phyloP scores from a whole-genome alignment of 2,888 invertebrate species.

The Hetaerina titia region DNA sequence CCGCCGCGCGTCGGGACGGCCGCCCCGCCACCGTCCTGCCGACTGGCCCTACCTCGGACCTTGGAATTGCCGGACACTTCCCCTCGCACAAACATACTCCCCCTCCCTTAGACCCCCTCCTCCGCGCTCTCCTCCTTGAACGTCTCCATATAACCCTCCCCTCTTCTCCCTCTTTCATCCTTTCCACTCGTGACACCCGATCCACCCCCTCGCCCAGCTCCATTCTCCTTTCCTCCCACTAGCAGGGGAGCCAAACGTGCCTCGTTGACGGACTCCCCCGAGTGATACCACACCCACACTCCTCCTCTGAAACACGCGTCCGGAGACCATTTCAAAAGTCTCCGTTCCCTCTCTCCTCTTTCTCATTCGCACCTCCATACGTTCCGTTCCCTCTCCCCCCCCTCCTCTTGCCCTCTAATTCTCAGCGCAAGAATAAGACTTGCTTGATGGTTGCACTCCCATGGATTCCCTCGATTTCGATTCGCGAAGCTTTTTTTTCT shows the following conservation, averaged over 20 bases:
- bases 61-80: conserved; percentile 41
- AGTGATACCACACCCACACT: background rate
- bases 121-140: background rate
- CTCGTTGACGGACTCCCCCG: background rate
- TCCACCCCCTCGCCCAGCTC: background rate
- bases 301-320: too few relatives aligned
- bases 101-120: background rate
- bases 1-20: background rate
- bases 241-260: background rate
- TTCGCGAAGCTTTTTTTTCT: too few relatives aligned
- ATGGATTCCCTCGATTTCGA: too few relatives aligned
- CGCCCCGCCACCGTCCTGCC: background rate
- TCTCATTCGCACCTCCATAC: background rate
- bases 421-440: too few relatives aligned
- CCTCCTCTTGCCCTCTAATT: background rate
- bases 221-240: background rate
- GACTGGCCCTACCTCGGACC: conserved; percentile 2
- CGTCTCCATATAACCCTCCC: background rate
- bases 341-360: background rate
- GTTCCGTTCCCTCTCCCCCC: background rate
- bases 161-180: background rate
- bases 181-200: too few relatives aligned
- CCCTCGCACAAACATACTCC: background rate
- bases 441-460: too few relatives aligned
- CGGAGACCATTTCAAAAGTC: too few relatives aligned